Evolutionary conservation across 2,888 invertebrate species (phyloP).

Genomic region (Muscina levida): DNA sequence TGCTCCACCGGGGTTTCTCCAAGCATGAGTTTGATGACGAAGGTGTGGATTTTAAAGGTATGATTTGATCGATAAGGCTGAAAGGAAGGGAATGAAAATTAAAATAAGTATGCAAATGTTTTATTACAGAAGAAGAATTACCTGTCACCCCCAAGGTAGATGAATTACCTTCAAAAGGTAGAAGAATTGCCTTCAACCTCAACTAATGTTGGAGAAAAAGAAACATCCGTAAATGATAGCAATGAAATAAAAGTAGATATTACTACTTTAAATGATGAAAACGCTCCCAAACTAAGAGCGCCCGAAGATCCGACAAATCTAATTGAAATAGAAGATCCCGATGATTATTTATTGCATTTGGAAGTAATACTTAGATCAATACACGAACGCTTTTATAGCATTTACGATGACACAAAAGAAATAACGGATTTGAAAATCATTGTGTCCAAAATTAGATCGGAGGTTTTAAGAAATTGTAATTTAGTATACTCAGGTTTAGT

Average conservation of each 20-base stretch:
- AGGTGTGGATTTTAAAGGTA: slow-evolving; percentile 80
- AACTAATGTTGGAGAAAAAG: background rate
- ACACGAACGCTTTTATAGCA: slow-evolving; percentile 89
- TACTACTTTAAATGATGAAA: slow-evolving; percentile 66
- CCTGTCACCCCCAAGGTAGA: too few relatives aligned
- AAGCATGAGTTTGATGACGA: slow-evolving; percentile 85
- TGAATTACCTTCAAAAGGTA: background rate
- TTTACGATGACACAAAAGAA: slow-evolving; percentile 83
- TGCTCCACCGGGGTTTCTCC: slow-evolving; percentile 91
- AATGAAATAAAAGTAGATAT: slow-evolving; percentile 53
- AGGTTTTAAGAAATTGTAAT: slow-evolving; percentile 88
- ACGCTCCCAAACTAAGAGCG: slow-evolving; percentile 70
- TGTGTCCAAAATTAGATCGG: slow-evolving; percentile 91
- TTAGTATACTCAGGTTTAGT: slow-evolving; percentile 96
- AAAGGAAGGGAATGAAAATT: too few relatives aligned
- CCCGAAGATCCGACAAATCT: slow-evolving; percentile 80
- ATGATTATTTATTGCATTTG: slow-evolving; percentile 95
- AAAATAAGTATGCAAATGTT: too few relatives aligned
- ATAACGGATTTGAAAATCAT: slow-evolving; percentile 88
- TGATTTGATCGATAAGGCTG: too few relatives aligned
- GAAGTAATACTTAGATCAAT: slow-evolving; percentile 94
- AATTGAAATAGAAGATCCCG: slow-evolving; percentile 90
- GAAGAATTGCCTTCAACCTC: slow-evolving; percentile 39
- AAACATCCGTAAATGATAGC: slow-evolving; percentile 9
- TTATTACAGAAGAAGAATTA: too few relatives aligned